A percentile compares a stretch with the other conserved stretches of the same genome.
Evolutionary conservation across 2,797 vertebrate species (phyloP).

Genomic region (Valencia hispanica): DNA sequence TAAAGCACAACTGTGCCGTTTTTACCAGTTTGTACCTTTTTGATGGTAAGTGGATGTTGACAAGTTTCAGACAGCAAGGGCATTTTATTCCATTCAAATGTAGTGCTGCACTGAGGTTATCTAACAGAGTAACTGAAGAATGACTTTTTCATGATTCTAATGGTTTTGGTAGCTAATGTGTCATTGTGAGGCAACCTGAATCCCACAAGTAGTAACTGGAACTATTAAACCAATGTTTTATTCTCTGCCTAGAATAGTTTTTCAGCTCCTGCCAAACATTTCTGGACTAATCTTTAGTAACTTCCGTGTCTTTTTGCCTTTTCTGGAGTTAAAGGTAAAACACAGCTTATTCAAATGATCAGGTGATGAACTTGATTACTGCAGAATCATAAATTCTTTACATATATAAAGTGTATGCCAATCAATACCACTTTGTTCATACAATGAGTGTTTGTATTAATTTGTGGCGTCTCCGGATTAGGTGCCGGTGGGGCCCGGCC

Average conservation of each 20-base stretch:
- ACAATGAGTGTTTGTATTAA: too few species aligned
- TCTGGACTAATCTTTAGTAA: not conserved
- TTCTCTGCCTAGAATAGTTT: not conserved
- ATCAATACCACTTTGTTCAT: not conserved
- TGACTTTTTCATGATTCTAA: not conserved
- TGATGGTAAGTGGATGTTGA: not conserved
- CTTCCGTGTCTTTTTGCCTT: not conserved
- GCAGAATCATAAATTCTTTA: not conserved
- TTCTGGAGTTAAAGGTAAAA: not conserved
- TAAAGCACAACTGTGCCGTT: not conserved
- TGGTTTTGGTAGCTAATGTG: not conserved
- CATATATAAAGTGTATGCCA: not conserved
- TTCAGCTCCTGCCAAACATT: not conserved
- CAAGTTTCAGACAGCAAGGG: not conserved
- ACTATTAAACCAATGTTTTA: constrained; percentile 1
- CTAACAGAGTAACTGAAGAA: not conserved
- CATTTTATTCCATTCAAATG: not conserved
- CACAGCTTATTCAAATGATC: not conserved
- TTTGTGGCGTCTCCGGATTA: too few species aligned
- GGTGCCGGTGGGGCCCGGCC: too few species aligned
- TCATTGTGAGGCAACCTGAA: not conserved
- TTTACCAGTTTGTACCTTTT: not conserved
- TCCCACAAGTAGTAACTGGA: not conserved
- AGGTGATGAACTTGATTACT: not conserved
- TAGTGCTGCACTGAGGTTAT: not conserved